Conservation (phyloP, 2,797 vertebrate species). For the Ctenopoma multispine region DNA sequence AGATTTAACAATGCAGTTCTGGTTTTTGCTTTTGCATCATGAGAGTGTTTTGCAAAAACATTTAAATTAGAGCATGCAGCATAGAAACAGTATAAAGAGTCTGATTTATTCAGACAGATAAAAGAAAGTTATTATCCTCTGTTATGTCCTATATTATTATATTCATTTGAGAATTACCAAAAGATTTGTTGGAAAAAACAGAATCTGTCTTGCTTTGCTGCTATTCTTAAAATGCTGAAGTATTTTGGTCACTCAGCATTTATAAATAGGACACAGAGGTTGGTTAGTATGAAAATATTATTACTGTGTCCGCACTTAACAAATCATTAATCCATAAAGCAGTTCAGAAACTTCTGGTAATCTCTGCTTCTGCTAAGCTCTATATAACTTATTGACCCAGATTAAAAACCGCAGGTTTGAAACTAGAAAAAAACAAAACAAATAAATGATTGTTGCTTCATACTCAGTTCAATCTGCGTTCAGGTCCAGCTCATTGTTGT, state of each 20-base stretch:
- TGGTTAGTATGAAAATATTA: slow-evolving; percentile 28
- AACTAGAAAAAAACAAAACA: slow-evolving; percentile 34
- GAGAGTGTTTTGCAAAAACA: background rate
- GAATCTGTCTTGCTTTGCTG: background rate
- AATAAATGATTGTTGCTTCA: slow-evolving; percentile 31
- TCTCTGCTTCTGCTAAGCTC: slow-evolving; percentile 8
- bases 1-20: slow-evolving; percentile 4
- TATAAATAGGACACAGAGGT: slow-evolving; percentile 48
- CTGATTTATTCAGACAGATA: background rate
- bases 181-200: slow-evolving; percentile 8
- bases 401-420: slow-evolving; percentile 44
- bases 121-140: background rate
- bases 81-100: slow-evolving; percentile 4
- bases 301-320: slow-evolving; percentile 35
- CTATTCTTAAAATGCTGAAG: slow-evolving; percentile 52
- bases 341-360: slow-evolving; percentile 1
- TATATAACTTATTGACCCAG: slow-evolving; percentile 13
- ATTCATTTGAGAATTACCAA: slow-evolving; percentile 5
- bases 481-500: slow-evolving; percentile 27
- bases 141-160: background rate
- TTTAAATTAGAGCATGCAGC: background rate
- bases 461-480: slow-evolving; percentile 18
- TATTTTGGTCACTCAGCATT: slow-evolving; percentile 47
- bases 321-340: slow-evolving; percentile 34
- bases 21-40: background rate